Conservation (phyloP, 2,113 vertebrate species). For the Cyprinus carpio region DNA sequence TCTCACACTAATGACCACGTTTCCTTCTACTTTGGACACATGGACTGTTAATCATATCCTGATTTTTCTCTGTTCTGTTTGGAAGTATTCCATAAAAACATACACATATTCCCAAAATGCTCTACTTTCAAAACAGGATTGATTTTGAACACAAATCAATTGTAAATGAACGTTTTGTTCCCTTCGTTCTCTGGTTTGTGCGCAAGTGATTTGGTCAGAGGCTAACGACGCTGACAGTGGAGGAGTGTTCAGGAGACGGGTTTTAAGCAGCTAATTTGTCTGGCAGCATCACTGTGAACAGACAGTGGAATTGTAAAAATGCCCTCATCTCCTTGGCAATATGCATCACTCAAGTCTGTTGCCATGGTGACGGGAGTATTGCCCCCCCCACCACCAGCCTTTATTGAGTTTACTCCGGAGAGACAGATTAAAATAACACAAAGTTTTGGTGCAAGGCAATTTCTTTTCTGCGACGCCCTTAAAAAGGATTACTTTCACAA, state of each 20-base stretch:
- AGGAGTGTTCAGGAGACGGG: slow-evolving; percentile 64
- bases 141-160: too few relatives aligned
- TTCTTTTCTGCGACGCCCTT: slow-evolving; percentile 11
- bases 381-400: slow-evolving; percentile 63
- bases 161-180: not conserved
- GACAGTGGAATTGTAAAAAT: slow-evolving; percentile 58
- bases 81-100: not conserved
- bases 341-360: slow-evolving; percentile 73
- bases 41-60: not conserved
- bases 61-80: too few relatives aligned
- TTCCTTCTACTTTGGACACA: not conserved
- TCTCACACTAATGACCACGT: not conserved
- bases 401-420: slow-evolving; percentile 55
- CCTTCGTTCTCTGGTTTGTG: not conserved
- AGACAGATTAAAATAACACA: slow-evolving; percentile 55
- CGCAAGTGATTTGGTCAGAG: not conserved
- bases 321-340: slow-evolving; percentile 72
- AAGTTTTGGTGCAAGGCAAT: slow-evolving; percentile 34
- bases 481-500: not conserved
- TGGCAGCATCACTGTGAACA: slow-evolving; percentile 71
- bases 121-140: not conserved
- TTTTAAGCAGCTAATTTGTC: slow-evolving; percentile 65
- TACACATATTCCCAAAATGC: not conserved
- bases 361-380: slow-evolving; percentile 74
- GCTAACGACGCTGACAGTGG: slow-evolving; percentile 1